These are phyloP conservation scores for Deroplatys truncata DNA, from an alignment of 2,888 invertebrate species.

Conservation along the genomic window DNA sequence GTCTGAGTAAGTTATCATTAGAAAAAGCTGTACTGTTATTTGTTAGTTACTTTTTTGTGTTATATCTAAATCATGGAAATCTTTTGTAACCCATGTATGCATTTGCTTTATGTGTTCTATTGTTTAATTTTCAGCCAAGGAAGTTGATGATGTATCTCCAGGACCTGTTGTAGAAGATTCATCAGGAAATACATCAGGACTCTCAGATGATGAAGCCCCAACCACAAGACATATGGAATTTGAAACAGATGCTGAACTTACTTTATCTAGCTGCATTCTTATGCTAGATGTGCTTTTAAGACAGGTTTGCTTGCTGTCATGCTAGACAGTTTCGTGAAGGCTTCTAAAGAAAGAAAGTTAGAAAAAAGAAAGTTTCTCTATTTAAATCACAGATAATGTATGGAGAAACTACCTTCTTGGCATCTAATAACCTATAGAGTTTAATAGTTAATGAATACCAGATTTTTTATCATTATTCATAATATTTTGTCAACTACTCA, in stretches of 20 bases:
- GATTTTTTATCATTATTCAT: too few species aligned
- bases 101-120: background rate
- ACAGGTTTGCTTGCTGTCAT: slow-evolving; percentile 59
- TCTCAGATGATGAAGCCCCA: slow-evolving; percentile 65
- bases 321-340: background rate
- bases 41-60: background rate
- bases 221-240: slow-evolving; percentile 61
- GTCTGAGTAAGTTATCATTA: slow-evolving; percentile 51
- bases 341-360: too few species aligned
- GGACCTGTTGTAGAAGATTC: slow-evolving; percentile 66
- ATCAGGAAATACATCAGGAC: slow-evolving; percentile 62
- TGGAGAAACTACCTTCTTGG: too few species aligned
- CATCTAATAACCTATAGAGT: too few species aligned
- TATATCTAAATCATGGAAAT: background rate
- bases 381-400: too few species aligned
- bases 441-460: too few species aligned
- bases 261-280: slow-evolving; percentile 91
- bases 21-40: too few species aligned
- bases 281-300: slow-evolving; percentile 94
- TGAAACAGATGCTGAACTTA: slow-evolving; percentile 66
- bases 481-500: too few species aligned
- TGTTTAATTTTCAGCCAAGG: background rate
- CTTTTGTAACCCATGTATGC: background rate
- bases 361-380: too few species aligned
- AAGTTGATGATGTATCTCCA: slow-evolving; percentile 2